Conservation (phyloP, 2,113 vertebrate genomes). For the Anarhynchus alexandrinus region DNA sequence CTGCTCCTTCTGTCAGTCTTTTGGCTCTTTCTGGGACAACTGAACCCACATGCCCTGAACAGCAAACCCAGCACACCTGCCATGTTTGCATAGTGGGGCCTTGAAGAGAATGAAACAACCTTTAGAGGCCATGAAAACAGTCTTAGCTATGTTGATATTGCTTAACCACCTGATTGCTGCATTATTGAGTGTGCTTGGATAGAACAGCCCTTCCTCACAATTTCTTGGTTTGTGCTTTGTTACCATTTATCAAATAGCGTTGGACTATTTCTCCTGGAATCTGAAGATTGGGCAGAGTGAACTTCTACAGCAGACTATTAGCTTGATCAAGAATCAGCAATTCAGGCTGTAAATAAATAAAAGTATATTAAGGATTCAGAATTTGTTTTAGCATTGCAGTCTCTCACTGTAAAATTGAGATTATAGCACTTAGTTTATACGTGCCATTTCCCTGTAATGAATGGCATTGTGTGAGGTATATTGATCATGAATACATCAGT, state of each 20-base stretch:
- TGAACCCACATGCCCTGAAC: not conserved
- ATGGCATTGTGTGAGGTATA: fast-evolving
- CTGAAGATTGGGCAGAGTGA: not conserved
- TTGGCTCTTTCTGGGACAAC: not conserved
- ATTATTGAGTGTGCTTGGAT: not conserved
- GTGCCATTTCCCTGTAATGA: not conserved
- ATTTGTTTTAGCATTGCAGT: not conserved
- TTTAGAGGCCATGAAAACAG: not conserved
- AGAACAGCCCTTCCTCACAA: not conserved
- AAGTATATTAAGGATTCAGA: not conserved
- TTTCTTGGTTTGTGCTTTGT: not conserved
- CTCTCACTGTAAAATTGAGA: not conserved
- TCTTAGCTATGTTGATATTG: not conserved
- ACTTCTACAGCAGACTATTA: not conserved
- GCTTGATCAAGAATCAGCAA: not conserved
- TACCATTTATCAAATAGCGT: not conserved
- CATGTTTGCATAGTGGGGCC: not conserved
- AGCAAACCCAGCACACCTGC: not conserved
- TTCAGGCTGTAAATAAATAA: not conserved
- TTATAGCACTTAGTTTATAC: not conserved
- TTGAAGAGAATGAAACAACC: not conserved
- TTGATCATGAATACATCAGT: not conserved
- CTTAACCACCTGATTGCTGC: not conserved
- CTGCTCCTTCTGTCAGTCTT: not conserved
- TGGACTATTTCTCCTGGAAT: not conserved